Percentiles rank a stretch among this genome's conserved stretches.
These are phyloP conservation scores for Eumaeus atala DNA, from an alignment of 1,140 invertebrate genomes.

Conservation along the genomic window DNA sequence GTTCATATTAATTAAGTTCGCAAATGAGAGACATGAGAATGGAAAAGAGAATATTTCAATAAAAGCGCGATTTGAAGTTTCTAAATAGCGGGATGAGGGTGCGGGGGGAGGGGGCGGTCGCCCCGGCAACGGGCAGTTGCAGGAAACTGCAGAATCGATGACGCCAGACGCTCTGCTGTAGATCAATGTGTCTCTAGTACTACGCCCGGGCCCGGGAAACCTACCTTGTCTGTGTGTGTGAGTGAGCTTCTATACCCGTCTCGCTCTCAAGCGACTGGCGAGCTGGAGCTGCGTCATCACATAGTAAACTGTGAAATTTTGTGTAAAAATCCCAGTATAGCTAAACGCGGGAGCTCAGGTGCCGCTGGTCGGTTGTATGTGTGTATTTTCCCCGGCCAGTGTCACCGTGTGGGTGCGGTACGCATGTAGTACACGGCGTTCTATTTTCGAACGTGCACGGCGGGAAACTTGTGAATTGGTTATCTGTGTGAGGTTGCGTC, in stretches of 20 bases:
- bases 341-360: conserved; percentile 31
- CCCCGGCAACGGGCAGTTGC: conserved; percentile 57
- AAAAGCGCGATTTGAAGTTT: conserved; percentile 44
- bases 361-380: conserved; percentile 20
- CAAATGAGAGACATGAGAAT: conserved; percentile 2
- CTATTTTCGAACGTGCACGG: conserved; percentile 31
- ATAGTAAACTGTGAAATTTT: neutral
- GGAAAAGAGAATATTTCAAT: conserved; percentile 49
- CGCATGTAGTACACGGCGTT: conserved; percentile 14
- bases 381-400: conserved; percentile 17
- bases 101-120: conserved; percentile 59
- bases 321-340: conserved; percentile 21
- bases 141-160: conserved; percentile 73
- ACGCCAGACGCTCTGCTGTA: conserved; percentile 65
- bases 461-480: conserved; percentile 62
- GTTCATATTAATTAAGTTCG: neutral
- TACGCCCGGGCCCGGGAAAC: conserved; percentile 59
- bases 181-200: conserved; percentile 74
- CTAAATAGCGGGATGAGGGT: conserved; percentile 40
- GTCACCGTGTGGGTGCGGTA: conserved; percentile 33
- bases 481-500: conserved; percentile 53
- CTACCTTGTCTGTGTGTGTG: conserved; percentile 43
- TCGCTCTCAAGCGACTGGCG: conserved; percentile 32
- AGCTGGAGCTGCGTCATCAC: conserved; percentile 32
- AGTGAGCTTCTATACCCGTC: conserved; percentile 31